These are phyloP conservation scores for Caenorhabditis sp. DNA, from an alignment of 2,888 invertebrate genomes.

Conservation along the genomic window DNA sequence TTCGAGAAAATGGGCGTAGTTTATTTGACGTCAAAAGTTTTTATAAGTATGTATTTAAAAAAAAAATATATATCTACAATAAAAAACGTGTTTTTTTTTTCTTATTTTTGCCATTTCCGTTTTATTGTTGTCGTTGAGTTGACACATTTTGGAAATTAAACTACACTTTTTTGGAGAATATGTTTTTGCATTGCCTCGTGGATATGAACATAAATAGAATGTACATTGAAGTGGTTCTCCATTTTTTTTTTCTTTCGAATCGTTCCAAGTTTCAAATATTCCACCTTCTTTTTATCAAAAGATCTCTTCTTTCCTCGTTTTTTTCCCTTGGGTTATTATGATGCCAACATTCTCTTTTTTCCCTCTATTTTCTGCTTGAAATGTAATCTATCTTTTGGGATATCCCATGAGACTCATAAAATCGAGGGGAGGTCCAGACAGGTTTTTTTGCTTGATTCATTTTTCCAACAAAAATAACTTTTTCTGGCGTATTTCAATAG, in stretches of 20 bases:
- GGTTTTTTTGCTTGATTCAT: background rate
- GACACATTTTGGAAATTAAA: background rate
- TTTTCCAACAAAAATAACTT: background rate
- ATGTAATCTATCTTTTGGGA: background rate
- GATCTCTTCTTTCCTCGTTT: too few relatives aligned
- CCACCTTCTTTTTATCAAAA: background rate
- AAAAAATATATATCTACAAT: background rate
- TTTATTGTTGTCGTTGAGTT: background rate
- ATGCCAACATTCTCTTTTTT: background rate
- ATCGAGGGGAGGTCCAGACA: conserved; percentile 12
- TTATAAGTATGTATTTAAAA: background rate
- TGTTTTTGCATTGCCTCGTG: background rate
- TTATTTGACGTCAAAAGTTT: background rate
- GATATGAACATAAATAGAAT: too few relatives aligned
- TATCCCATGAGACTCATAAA: background rate
- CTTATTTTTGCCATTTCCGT: background rate
- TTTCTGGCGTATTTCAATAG: background rate
- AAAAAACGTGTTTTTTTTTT: background rate
- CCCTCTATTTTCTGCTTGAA: too few relatives aligned
- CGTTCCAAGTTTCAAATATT: too few relatives aligned
- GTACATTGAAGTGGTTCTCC: too few relatives aligned
- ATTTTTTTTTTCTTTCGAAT: too few relatives aligned
- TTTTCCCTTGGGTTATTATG: background rate
- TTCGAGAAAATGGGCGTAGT: background rate
- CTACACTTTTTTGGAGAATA: background rate